Conservation (phyloP, 2,113 vertebrate species). For the Uria lomvia region DNA sequence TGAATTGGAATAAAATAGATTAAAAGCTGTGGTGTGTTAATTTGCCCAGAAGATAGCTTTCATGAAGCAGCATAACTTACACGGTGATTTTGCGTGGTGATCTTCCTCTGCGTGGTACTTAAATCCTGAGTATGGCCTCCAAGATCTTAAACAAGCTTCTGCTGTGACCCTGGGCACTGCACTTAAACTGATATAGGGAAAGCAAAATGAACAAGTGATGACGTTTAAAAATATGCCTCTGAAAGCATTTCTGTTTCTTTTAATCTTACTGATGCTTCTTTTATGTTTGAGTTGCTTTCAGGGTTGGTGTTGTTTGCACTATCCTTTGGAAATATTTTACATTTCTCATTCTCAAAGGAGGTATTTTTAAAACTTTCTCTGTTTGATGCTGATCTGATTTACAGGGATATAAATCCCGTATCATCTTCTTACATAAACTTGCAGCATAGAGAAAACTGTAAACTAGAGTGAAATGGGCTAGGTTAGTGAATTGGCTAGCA, state of each 20-base stretch:
- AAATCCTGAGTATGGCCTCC: not conserved
- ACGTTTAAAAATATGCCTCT: not conserved
- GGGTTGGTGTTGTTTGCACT: not conserved
- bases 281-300: not conserved
- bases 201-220: not conserved
- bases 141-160: not conserved
- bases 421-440: not conserved
- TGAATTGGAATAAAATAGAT: not conserved
- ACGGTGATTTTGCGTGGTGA: not conserved
- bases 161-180: not conserved
- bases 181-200: not conserved
- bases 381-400: not conserved
- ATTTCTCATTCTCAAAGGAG: not conserved
- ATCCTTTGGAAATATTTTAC: not conserved
- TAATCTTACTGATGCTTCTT: not conserved
- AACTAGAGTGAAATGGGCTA: not conserved
- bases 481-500: not conserved
- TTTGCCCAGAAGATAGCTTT: not conserved
- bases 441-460: not conserved
- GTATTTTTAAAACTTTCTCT: not conserved
- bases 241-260: not conserved
- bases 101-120: not conserved
- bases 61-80: not conserved
- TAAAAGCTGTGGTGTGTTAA: not conserved
- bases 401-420: not conserved